Conservation (phyloP, 1,140 invertebrate species). For the Asbolus verrucosus region DNA sequence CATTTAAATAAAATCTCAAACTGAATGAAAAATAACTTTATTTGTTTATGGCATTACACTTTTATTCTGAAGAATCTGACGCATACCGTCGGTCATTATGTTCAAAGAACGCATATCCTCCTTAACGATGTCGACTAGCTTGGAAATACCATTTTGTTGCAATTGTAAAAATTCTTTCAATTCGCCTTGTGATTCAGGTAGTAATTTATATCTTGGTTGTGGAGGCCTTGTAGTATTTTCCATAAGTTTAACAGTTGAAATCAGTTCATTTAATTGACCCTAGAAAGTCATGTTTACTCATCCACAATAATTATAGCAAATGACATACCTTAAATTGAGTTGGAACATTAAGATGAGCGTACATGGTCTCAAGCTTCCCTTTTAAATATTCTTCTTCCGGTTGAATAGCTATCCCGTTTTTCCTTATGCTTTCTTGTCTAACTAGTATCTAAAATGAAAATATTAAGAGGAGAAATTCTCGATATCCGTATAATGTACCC, state of each 20-base stretch:
- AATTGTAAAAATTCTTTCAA: conserved; percentile 81
- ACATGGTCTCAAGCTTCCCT: conserved; percentile 86
- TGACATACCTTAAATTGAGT: conserved; percentile 89
- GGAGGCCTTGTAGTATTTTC: conserved; percentile 59
- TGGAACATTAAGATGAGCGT: conserved; percentile 87
- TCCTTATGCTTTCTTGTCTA: conserved; percentile 86
- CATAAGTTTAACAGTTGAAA: conserved; percentile 73
- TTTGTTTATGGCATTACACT: conserved; percentile 5
- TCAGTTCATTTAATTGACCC: conserved; percentile 89
- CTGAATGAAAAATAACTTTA: conserved; percentile 1
- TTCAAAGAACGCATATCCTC: conserved; percentile 81
- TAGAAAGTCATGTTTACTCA: conserved; percentile 60
- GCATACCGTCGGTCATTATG: conserved; percentile 84
- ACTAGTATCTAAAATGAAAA: conserved; percentile 77
- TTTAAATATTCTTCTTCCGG: conserved; percentile 90
- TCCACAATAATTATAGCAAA: conserved; percentile 10
- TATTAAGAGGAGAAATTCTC: no score
- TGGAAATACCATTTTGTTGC: conserved; percentile 87
- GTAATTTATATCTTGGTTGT: conserved; percentile 72
- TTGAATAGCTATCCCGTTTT: conserved; percentile 85
- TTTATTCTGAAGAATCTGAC: conserved; percentile 51
- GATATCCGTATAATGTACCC: conserved; percentile 68
- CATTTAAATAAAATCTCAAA: no score
- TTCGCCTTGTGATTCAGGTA: conserved; percentile 70
- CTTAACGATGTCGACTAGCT: conserved; percentile 84